phyloP scores from a whole-genome alignment of 2,113 vertebrate genomes.

The Nannobrachium achirus region DNA sequence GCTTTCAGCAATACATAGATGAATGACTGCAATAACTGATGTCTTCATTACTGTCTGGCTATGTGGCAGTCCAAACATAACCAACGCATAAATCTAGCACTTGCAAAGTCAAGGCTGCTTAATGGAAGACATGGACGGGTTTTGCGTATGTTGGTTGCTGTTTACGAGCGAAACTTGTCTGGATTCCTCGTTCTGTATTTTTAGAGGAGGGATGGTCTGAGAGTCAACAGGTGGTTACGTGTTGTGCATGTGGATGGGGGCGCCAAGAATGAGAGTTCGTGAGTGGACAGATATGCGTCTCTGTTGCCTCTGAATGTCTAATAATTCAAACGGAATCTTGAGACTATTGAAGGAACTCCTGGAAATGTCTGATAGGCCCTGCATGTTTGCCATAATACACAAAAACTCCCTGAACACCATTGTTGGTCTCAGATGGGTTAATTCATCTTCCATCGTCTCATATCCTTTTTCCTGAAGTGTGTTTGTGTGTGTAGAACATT shows the following conservation, averaged over 20 bases:
- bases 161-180: conserved; percentile 61
- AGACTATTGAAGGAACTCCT: conserved; percentile 9
- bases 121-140: conserved; percentile 21
- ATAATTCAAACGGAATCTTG: too few relatives aligned
- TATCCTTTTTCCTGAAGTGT: conserved; percentile 14
- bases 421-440: not conserved
- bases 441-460: not conserved
- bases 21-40: not conserved
- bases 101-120: conserved; percentile 39
- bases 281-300: conserved; percentile 28
- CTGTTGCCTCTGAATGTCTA: conserved; percentile 40
- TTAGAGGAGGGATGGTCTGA: conserved; percentile 61
- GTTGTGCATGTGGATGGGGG: too few relatives aligned
- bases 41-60: too few relatives aligned
- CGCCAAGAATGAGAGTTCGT: too few relatives aligned
- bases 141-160: conserved; percentile 36
- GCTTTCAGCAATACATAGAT: not conserved
- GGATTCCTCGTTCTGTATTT: conserved; percentile 67
- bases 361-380: not conserved
- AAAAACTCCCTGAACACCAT: conserved; percentile 3
- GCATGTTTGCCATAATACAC: conserved; percentile 10
- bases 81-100: conserved; percentile 29
- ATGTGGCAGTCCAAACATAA: conserved; percentile 6
- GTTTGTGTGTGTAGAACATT: conserved; percentile 22
- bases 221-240: conserved; percentile 67